Evolutionary conservation across 2,113 vertebrate species (phyloP), one percentile per base, ranked within the genome.

Genomic region (Nerophis ophidion): DNA sequence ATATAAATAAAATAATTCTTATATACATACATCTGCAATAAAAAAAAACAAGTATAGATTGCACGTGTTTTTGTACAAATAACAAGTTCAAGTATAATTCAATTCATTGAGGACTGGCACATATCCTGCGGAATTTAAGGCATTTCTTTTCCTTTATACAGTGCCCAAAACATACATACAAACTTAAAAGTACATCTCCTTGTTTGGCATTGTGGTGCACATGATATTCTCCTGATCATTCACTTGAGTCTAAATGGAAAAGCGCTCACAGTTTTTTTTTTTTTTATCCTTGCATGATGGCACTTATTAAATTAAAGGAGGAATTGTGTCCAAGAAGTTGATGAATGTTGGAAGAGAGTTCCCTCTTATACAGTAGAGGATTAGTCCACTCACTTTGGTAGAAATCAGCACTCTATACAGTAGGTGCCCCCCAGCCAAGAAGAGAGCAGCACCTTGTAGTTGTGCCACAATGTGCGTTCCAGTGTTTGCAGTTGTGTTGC

Each of bases 41-140:
- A 84, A 89, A 84, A 59, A 85, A 65, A 73, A 82, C 73, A 87
- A 76, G 88, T 81, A 88, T 89, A 84, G 87, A 98, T 98, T 98
- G 96, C 96, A 98, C 95, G 89, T 93, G 90, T 90, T 91, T 92
- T 89, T 92, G 83, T 92, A 92, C 87, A 92, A 89, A 92, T 83
- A 89, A 91, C 79, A 91, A 89, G 76, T 97, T 98, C 96, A 98
- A 98, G 94, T 98, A 95, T 91, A 86, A 81, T 81, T 89, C 87
- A 88, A 90, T 91, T 92, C 91, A 84, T 84, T 76, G 70, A 84
- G 89, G 90, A 91, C 84, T 81, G 66, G 68, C 61, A 87, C 82
- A 89, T 77, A 87, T 86, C 83, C 84, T 85, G 82, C 75, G 88
- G 71, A 83, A 84, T 87, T 81, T 77, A 89, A 90, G 84, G 88